phyloP scores from a whole-genome alignment of 2,113 vertebrate species.

The Ophiodon elongatus region DNA sequence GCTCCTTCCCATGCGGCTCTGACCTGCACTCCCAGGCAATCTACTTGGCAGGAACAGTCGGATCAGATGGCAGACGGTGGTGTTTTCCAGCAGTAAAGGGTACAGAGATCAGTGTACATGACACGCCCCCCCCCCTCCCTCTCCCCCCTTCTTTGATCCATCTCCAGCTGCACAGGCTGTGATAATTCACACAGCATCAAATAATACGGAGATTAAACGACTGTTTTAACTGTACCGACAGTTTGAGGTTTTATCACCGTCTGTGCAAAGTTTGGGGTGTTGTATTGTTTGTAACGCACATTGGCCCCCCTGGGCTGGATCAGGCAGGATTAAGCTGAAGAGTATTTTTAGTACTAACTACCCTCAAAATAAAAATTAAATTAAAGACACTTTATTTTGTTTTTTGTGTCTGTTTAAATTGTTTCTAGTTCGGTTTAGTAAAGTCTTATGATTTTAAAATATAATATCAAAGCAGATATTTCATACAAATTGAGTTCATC shows the following conservation, averaged over 20 bases:
- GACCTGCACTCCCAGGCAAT: constrained; percentile 26
- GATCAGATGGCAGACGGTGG: constrained; percentile 18
- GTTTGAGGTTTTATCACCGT: constrained; percentile 2
- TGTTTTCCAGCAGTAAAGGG: constrained; percentile 59
- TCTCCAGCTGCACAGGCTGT: constrained; percentile 28
- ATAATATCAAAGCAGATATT: background rate
- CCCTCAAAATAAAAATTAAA: background rate
- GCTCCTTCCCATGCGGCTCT: constrained; percentile 25
- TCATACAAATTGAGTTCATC: background rate
- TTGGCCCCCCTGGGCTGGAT: background rate
- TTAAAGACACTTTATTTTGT: background rate
- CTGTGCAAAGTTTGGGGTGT: constrained; percentile 5
- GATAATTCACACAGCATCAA: constrained; percentile 56
- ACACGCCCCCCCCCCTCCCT: constrained; percentile 14
- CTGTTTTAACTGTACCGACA: background rate
- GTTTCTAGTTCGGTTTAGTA: background rate
- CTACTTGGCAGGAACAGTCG: constrained; percentile 42
- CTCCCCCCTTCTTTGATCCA: constrained; percentile 52
- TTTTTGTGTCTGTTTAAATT: background rate
- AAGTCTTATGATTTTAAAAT: background rate
- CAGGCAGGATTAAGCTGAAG: background rate
- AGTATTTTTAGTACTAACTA: background rate
- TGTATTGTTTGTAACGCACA: constrained; percentile 5
- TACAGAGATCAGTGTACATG: constrained; percentile 44
- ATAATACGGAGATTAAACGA: constrained; percentile 33